Base-by-base conservation (phyloP, 1,140 invertebrate genomes). In the Heliconius hermathena region DNA sequence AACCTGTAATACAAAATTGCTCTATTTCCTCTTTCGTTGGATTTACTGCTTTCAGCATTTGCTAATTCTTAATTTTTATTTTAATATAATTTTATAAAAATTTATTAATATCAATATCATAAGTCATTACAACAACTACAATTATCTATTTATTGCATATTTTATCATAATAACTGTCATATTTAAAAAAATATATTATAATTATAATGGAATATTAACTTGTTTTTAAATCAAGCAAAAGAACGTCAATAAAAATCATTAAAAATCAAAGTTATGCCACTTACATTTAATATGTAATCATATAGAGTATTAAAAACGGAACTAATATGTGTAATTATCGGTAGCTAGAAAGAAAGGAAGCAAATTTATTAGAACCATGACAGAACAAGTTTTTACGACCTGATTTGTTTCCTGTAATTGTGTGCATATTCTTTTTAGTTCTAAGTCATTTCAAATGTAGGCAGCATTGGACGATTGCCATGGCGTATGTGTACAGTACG, bases 401-500 rank as follows among this genome's bases (percentile, higher is more conserved):
- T 76, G 52, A 76, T 80, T 76, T 80, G 54, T 80, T 76, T 80
- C 78, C 74, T 76, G 78, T 76, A 73, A 80, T 80, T 80, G 73
- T 54, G 66, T 76, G 54, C 41, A 74, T 54, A 73, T 80, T 76
- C 66, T 80, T 76, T 66, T 71, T 22, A 76, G 46, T 57, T 77
- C 52, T 80, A 77, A 80, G 74, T 77, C 74, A 82, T 82, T 82
- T 76, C 76, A 57, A 78, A 73, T 73, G 76, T 75, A 78, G 77
- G 54, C 38, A 80, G 78, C 85, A 87, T 88, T 91, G 90, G 88
- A 88, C 76, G 81, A 76, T 82, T 90, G 90, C 85, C 87, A 90
- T 85, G 80, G 60, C 60, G 60, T 66, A 13, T 66, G 76, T 81
- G 83, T 46, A 46, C 13, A 46, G 41, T 46, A 46, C 13, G 41